Evolutionary conservation across 2,888 invertebrate species (phyloP).

Genomic region (Heteromyza rotundicornis): DNA sequence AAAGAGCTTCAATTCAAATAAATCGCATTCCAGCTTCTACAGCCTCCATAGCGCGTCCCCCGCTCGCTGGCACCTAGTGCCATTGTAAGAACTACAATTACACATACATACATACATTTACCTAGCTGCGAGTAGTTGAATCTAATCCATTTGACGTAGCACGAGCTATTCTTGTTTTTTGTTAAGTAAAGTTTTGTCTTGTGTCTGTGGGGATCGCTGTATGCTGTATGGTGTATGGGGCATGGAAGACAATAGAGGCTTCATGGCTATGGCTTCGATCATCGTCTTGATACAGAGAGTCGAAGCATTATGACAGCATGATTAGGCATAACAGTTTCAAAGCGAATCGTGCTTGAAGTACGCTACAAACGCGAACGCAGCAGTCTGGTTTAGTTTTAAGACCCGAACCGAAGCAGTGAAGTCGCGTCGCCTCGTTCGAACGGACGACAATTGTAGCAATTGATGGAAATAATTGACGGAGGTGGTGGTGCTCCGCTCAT

Average conservation of each 20-base stretch:
- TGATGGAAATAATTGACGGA: conserved; percentile 56
- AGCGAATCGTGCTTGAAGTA: conserved; percentile 53
- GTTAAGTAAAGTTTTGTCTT: no score
- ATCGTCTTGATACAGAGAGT: conserved; percentile 51
- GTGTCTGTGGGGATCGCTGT: no score
- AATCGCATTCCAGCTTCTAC: conserved; percentile 43
- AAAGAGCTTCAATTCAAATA: conserved; percentile 37
- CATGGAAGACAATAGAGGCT: conserved; percentile 41
- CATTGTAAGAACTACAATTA: conserved; percentile 15
- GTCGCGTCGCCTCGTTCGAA: conserved; percentile 18
- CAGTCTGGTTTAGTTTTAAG: background rate
- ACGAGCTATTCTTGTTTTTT: conserved; percentile 58
- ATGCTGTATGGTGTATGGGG: no score
- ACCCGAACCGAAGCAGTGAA: background rate
- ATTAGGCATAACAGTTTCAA: conserved; percentile 60
- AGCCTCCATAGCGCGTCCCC: background rate
- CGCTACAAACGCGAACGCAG: conserved; percentile 18
- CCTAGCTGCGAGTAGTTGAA: conserved; percentile 41
- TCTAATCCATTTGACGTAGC: conserved; percentile 58
- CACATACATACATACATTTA: background rate
- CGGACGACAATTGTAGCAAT: conserved; percentile 56
- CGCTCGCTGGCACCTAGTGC: conserved; percentile 26
- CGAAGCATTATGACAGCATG: conserved; percentile 61
- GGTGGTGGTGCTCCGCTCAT: conserved; percentile 42
- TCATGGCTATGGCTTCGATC: conserved; percentile 42